Base-by-base conservation (phyloP, 2,113 vertebrate genomes). In the Lasiurus cinereus region DNA sequence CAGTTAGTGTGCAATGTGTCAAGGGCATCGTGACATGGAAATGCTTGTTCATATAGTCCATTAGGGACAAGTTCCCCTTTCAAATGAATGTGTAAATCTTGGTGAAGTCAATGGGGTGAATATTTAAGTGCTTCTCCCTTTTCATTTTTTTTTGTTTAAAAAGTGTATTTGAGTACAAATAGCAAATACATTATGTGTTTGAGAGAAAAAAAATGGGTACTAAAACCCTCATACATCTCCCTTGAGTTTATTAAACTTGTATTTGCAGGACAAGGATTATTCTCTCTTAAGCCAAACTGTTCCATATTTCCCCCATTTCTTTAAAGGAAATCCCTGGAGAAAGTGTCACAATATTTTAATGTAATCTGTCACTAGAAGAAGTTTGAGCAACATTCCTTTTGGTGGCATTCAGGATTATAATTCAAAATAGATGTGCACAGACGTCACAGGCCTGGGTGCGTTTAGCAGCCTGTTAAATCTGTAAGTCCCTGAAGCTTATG, bases 11-110 rank as follows among this genome's bases (percentile, higher is more conserved):
- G 36, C 16, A 39, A 2, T 80, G 64, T 54, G 92, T 83, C 85
- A 93, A 79, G 96, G 94, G 90, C 93, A 96, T 76, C 16, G 70
- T 96, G 97, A 97, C 96, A 92, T 33, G 94, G 96, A 97, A 97
- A 96, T 33, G 21, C 39, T 88, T 83, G 31, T 77, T 97, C 95
- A 93, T 83, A 73, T 2, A 80, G 90, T 95, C 90, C 94, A 93
- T 83, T 80, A 93, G 39, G 69, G 78, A 79, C 85, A 89, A 95
- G 79, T 95, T 97, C 92, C 96, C 91, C 96, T 96, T 39, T 94
- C 64, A 73, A 69, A 67, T 52, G 43, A 91, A 74, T 16, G 18
- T 92, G 39, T 79, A 91, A 92, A 92, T 83, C 83, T 93, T 43
- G 54, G 92, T 19, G 48, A 90, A 90, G 92, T 74, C 93, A 92